Conservation (phyloP, 2,888 invertebrate genomes). For the Zaprionus bogoriensis region DNA sequence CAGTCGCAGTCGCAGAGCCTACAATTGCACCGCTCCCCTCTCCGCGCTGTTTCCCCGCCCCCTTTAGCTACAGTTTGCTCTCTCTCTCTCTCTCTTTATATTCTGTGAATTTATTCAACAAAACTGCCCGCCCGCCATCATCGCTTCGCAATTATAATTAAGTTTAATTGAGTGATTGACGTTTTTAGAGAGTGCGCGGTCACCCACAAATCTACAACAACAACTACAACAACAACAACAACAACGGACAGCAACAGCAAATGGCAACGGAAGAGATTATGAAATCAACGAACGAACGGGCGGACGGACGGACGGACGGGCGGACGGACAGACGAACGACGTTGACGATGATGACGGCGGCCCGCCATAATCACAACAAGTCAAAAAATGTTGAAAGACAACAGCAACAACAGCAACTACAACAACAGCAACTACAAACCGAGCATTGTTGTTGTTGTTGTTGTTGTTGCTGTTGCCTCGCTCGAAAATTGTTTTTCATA, state of each 20-base stretch:
- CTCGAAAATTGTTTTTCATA: slow-evolving; percentile 58
- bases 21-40: not conserved
- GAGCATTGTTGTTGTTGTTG: slow-evolving; percentile 31
- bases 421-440: slow-evolving; percentile 41
- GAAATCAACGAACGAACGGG: slow-evolving; percentile 62
- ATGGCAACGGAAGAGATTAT: slow-evolving; percentile 68
- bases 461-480: slow-evolving; percentile 23
- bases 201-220: slow-evolving; percentile 70
- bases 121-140: slow-evolving; percentile 70
- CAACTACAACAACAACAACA: slow-evolving; percentile 29
- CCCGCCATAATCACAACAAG: slow-evolving; percentile 68
- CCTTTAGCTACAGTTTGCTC: not conserved
- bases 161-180: slow-evolving; percentile 83
- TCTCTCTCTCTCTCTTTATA: not conserved
- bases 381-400: slow-evolving; percentile 68
- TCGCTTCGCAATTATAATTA: slow-evolving; percentile 81
- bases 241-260: slow-evolving; percentile 28
- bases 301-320: slow-evolving; percentile 16
- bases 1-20: not conserved
- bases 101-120: slow-evolving; percentile 50
- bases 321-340: slow-evolving; percentile 24
- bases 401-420: slow-evolving; percentile 25
- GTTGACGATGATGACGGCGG: slow-evolving; percentile 42
- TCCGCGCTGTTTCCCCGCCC: not conserved
- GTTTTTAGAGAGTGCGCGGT: slow-evolving; percentile 80